A percentile compares a stretch with the other conserved stretches of the same genome.
These are phyloP conservation scores for Nothura maculosa DNA, from an alignment of 2,797 vertebrate species.

Conservation along the genomic window DNA sequence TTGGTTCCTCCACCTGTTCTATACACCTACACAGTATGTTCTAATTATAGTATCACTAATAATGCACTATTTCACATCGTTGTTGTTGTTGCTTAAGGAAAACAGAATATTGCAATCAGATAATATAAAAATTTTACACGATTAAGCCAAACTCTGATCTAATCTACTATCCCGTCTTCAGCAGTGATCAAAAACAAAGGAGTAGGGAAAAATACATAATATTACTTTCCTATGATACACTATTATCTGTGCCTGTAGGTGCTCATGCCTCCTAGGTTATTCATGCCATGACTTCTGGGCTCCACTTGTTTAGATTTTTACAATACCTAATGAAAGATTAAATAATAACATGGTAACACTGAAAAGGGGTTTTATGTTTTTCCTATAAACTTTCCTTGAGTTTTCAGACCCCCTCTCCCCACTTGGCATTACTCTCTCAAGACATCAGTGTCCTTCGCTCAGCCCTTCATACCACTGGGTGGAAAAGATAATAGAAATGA, in stretches of 20 bases:
- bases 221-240: not conserved
- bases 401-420: not conserved
- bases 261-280: not conserved
- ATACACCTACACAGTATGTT: not conserved
- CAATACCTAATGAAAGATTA: not conserved
- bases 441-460: not conserved
- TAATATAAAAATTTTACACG: not conserved
- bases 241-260: not conserved
- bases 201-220: not conserved
- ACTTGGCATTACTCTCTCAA: not conserved
- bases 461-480: not conserved
- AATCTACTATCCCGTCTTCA: not conserved
- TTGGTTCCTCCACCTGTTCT: not conserved
- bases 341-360: not conserved
- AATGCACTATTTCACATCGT: not conserved
- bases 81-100: not conserved
- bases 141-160: not conserved
- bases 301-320: not conserved
- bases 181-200: not conserved
- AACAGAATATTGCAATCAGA: not conserved
- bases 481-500: not conserved
- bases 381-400: not conserved
- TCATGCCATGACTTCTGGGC: not conserved
- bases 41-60: not conserved
- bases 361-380: not conserved